These are phyloP conservation scores for Dolichallabes microphthalmus DNA, from an alignment of 2,113 vertebrate genomes.

Conservation along the genomic window DNA sequence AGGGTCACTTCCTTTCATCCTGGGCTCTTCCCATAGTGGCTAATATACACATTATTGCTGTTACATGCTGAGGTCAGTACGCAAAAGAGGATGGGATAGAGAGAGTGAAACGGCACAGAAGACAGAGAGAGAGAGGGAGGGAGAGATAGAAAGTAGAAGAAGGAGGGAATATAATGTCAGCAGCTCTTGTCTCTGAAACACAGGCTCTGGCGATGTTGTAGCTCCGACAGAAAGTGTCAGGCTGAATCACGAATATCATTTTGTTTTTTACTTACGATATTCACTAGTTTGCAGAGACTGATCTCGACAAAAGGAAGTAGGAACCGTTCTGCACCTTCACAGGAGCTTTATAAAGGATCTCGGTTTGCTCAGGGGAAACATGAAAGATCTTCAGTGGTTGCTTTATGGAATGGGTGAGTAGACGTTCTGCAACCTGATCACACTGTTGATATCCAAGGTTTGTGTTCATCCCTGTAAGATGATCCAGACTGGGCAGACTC, in stretches of 20 bases:
- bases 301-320: conserved; percentile 25
- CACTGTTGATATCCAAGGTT: conserved; percentile 44
- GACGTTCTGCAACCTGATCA: conserved; percentile 48
- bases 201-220: conserved; percentile 55
- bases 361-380: conserved; percentile 36
- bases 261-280: conserved; percentile 2
- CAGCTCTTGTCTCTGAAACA: conserved; percentile 68
- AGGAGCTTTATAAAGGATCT: conserved; percentile 14
- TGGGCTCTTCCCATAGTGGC: conserved; percentile 43
- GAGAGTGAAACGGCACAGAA: conserved; percentile 16
- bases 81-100: conserved; percentile 3
- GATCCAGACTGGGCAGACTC: conserved; percentile 1
- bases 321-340: conserved; percentile 24
- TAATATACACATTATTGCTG: conserved; percentile 56
- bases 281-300: neutral
- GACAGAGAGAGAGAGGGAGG: neutral
- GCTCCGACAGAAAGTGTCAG: conserved; percentile 43
- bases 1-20: conserved; percentile 63
- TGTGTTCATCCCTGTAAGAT: conserved; percentile 30
- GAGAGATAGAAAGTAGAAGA: conserved; percentile 44
- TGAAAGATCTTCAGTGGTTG: conserved; percentile 51
- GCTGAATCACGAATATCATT: conserved; percentile 35
- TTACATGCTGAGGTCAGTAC: conserved; percentile 52
- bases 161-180: conserved; percentile 63
- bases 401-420: conserved; percentile 62